Conservation (phyloP, 2,113 vertebrate species). For the Bos taurus region DNA sequence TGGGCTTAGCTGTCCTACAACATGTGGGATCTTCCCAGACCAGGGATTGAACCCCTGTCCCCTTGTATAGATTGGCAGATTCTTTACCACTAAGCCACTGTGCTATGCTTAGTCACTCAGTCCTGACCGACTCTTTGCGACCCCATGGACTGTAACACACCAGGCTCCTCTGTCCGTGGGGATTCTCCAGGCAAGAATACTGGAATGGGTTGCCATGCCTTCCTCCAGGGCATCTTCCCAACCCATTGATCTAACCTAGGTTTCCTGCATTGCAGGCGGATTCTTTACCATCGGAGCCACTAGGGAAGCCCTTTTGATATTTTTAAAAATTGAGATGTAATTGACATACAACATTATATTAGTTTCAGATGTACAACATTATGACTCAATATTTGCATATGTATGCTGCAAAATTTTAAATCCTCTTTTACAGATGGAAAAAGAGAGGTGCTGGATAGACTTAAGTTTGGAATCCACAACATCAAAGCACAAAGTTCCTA, state of each 20-base stretch:
- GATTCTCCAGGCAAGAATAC: neutral
- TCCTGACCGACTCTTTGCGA: neutral
- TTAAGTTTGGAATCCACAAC: neutral
- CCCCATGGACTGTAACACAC: neutral
- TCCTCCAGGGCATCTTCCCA: neutral
- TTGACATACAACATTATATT: neutral
- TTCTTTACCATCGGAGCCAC: neutral
- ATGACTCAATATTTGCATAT: neutral
- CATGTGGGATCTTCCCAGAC: neutral
- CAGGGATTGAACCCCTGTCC: neutral
- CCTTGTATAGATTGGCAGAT: neutral
- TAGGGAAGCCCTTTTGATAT: neutral
- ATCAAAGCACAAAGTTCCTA: neutral
- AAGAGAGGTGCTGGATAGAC: neutral
- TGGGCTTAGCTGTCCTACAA: neutral
- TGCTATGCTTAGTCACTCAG: neutral
- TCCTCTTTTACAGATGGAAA: neutral
- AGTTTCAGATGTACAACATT: neutral
- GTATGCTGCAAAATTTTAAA: neutral
- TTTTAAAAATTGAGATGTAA: neutral
- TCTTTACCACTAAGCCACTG: neutral
- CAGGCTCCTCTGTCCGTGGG: neutral
- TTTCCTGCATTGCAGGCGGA: neutral
- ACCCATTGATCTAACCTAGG: neutral
- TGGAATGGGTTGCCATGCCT: neutral